Evolutionary conservation across 1,140 invertebrate species (phyloP).

Genomic region (Wiebesia pumilae): DNA sequence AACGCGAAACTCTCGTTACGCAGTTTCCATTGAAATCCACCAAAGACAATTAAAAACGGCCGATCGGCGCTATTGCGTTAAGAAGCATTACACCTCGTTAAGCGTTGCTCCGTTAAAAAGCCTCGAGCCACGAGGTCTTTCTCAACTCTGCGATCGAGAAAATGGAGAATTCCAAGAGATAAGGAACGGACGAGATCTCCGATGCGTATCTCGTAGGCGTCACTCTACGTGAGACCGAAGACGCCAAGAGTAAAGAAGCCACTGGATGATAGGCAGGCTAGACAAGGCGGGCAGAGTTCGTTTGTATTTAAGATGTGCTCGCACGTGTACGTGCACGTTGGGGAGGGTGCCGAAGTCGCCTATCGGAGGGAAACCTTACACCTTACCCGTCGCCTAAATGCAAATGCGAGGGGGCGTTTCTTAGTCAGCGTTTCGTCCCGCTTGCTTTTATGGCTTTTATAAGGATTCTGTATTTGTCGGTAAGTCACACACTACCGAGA

Average conservation of each 20-base stretch:
- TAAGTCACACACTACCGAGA: background rate
- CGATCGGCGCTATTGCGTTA: too few species aligned
- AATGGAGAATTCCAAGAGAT: background rate
- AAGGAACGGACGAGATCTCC: background rate
- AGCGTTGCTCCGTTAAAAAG: background rate
- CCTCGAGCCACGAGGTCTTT: background rate
- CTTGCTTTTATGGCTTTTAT: background rate
- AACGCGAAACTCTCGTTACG: too few species aligned
- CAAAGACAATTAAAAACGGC: too few species aligned
- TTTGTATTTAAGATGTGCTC: background rate
- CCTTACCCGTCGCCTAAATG: too few species aligned
- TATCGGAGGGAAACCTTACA: background rate
- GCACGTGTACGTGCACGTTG: background rate
- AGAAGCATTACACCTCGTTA: background rate
- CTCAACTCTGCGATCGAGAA: background rate
- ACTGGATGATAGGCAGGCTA: too few species aligned
- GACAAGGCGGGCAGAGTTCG: background rate
- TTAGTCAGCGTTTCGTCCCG: too few species aligned
- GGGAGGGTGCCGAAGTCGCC: background rate
- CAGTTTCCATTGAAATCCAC: too few species aligned
- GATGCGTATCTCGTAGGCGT: background rate
- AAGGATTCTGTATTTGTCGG: background rate
- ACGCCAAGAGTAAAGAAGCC: background rate
- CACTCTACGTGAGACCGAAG: background rate
- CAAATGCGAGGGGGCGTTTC: slow-evolving; percentile 1